Percentiles rank a stretch among this genome's conserved stretches.
Evolutionary conservation across 2,888 invertebrate genomes (phyloP).

Genomic region (Chelonus formosanus): DNA sequence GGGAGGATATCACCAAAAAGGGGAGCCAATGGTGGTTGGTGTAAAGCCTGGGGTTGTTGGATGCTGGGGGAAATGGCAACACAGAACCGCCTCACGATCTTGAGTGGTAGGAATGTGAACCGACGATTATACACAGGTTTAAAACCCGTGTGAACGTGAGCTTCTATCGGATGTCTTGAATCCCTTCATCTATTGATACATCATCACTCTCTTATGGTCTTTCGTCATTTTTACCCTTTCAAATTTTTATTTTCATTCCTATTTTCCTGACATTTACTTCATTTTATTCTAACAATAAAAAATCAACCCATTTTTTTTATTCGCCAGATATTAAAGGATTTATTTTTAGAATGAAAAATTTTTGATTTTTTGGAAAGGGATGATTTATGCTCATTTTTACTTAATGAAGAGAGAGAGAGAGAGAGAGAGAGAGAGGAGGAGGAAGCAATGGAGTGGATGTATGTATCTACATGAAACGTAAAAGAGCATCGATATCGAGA

Average conservation of each 20-base stretch:
- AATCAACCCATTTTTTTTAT: background rate
- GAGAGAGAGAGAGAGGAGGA: no score
- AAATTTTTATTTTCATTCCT: background rate
- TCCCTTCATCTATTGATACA: constrained; percentile 29
- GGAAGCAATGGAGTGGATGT: constrained; percentile 12
- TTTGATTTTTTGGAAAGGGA: no score
- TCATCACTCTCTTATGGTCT: constrained; percentile 16
- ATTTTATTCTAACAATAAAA: background rate
- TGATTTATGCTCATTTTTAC: no score
- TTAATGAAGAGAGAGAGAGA: no score
- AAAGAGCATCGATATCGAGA: constrained; percentile 1
- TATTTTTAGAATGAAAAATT: no score
- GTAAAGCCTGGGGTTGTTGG: constrained; percentile 15
- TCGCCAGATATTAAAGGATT: no score
- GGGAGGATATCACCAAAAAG: background rate
- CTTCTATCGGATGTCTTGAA: constrained; percentile 38
- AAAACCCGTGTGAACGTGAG: constrained; percentile 29
- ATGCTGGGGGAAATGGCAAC: constrained; percentile 27
- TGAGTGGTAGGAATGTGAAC: constrained; percentile 1
- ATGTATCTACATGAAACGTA: no score
- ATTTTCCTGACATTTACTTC: background rate
- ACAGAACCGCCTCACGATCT: background rate
- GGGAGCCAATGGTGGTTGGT: constrained; percentile 4
- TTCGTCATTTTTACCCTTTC: background rate
- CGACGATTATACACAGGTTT: constrained; percentile 26